Conservation (phyloP, 2,888 invertebrate species). For the Orthonevra nobilis region DNA sequence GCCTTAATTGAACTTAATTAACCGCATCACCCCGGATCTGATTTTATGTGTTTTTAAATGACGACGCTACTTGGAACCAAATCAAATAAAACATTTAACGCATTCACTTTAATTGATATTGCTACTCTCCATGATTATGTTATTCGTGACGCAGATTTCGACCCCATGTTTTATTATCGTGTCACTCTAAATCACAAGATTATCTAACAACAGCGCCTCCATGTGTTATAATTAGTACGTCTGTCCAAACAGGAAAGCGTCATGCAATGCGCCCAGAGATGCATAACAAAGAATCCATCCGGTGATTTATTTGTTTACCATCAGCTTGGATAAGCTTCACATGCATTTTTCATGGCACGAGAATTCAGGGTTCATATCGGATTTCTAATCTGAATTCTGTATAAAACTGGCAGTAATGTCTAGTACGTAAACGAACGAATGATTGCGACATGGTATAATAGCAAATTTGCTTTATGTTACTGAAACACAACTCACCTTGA, state of each 20-base stretch:
- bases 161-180: no score
- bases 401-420: neutral
- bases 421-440: no score
- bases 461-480: slow-evolving; percentile 9
- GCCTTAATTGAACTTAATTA: no score
- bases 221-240: no score
- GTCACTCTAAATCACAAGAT: slow-evolving; percentile 14
- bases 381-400: slow-evolving; percentile 20
- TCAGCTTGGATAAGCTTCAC: slow-evolving; percentile 16
- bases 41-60: no score
- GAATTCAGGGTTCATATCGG: slow-evolving; percentile 21
- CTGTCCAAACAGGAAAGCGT: slow-evolving; percentile 9
- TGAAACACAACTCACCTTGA: slow-evolving; percentile 37
- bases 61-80: no score
- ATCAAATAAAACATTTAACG: no score
- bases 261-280: slow-evolving; percentile 6
- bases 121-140: no score
- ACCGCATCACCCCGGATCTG: no score
- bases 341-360: slow-evolving; percentile 15
- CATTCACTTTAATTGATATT: no score
- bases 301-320: slow-evolving; percentile 11
- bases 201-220: no score
- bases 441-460: neutral
- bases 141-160: no score
- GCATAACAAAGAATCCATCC: slow-evolving; percentile 21